Evolutionary conservation across 2,888 invertebrate species (phyloP).

Genomic region (Philereme vetulata): DNA sequence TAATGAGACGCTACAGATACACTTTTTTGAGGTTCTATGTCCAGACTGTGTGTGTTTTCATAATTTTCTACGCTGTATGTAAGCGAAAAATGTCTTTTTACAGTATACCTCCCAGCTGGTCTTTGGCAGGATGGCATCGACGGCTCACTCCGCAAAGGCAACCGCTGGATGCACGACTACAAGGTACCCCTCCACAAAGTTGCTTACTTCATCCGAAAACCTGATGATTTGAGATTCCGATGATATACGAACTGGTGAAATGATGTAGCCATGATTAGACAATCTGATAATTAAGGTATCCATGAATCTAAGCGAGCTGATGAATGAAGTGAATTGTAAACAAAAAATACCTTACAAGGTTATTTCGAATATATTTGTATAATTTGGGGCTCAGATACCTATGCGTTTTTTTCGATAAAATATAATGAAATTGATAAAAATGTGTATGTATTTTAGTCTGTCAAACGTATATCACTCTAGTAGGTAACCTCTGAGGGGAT

Average conservation of each 20-base stretch:
- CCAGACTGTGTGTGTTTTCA: too few relatives aligned
- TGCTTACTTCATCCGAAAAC: conserved; percentile 93
- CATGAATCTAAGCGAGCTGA: background rate
- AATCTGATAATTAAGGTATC: background rate
- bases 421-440: too few relatives aligned
- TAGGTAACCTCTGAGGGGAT: too few relatives aligned
- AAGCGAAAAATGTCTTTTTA: conserved; percentile 29
- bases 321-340: background rate
- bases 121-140: conserved; percentile 97
- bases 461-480: too few relatives aligned
- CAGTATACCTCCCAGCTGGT: conserved; percentile 94
- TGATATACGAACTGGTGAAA: conserved; percentile 9
- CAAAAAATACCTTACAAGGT: too few relatives aligned
- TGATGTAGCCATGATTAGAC: background rate
- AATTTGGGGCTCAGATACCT: too few relatives aligned
- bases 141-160: conserved; percentile 92
- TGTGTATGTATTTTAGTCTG: too few relatives aligned
- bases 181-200: conserved; percentile 90
- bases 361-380: too few relatives aligned
- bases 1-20: too few relatives aligned
- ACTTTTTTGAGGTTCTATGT: too few relatives aligned
- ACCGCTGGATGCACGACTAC: conserved; percentile 95
- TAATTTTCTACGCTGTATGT: too few relatives aligned
- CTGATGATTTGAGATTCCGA: conserved; percentile 91
- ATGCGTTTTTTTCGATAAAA: too few relatives aligned